These are phyloP conservation scores for Epizoanthus rinbou DNA, from an alignment of 92 coral and sea anemone genomes.

Conservation along the genomic window DNA sequence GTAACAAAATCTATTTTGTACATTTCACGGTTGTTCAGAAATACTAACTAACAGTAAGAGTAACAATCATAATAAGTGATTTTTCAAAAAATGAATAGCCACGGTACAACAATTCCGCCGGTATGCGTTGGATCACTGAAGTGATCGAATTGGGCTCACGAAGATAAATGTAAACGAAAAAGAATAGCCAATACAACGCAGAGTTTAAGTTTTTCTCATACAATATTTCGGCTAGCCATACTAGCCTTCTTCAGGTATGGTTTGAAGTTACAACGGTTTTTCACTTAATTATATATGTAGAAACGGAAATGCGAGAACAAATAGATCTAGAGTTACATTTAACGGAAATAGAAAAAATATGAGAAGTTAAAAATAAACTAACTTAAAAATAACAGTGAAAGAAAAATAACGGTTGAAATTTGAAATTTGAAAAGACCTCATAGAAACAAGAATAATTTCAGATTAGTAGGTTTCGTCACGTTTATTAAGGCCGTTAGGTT, in stretches of 20 bases:
- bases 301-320: too few relatives aligned
- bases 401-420: too few relatives aligned
- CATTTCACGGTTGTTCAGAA: too few relatives aligned
- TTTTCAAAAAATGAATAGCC: conserved; percentile 8
- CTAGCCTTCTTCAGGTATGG: conserved; percentile 20
- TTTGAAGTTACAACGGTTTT: neutral
- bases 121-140: conserved; percentile 6
- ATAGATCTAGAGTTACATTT: too few relatives aligned
- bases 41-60: too few relatives aligned
- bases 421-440: neutral
- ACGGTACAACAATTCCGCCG: conserved; percentile 13
- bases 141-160: neutral
- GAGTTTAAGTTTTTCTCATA: neutral
- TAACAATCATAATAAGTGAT: too few relatives aligned
- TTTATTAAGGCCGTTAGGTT: conserved; percentile 44
- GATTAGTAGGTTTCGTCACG: conserved; percentile 29
- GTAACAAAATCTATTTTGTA: too few relatives aligned
- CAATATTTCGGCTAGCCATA: conserved; percentile 21
- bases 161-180: neutral
- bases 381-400: neutral
- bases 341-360: conserved; percentile 9
- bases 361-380: too few relatives aligned
- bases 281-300: too few relatives aligned
- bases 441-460: neutral
- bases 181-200: conserved; percentile 15